Percentiles rank a stretch among this genome's conserved stretches.
These are phyloP conservation scores for Lithophane leautieri DNA, from an alignment of 2,888 invertebrate species.

Conservation along the genomic window DNA sequence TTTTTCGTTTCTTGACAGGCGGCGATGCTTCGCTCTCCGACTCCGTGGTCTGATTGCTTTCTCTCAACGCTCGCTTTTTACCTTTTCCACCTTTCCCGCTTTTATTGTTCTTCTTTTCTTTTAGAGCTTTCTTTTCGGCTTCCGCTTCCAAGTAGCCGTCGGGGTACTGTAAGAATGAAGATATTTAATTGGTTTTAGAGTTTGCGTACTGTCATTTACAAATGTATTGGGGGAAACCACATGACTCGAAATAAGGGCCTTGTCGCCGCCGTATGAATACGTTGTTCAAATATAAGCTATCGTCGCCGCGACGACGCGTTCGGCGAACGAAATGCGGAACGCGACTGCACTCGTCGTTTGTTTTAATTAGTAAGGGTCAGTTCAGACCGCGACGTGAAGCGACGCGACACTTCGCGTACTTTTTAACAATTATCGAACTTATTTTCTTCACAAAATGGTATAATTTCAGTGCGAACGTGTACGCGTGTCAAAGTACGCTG, in stretches of 20 bases:
- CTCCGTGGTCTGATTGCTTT: constrained; percentile 75
- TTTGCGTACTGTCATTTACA: neutral
- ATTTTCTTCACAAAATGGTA: no score
- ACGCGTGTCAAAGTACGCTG: no score
- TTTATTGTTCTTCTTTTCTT: constrained; percentile 75
- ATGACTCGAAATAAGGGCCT: no score
- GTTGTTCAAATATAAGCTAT: neutral
- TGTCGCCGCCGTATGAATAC: neutral
- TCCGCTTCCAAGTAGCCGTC: constrained; percentile 93
- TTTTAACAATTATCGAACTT: no score
- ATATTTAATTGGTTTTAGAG: neutral
- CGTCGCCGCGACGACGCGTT: neutral
- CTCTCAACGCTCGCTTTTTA: constrained; percentile 75
- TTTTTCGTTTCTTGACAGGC: constrained; percentile 73
- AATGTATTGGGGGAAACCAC: neutral
- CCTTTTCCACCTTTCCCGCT: constrained; percentile 59
- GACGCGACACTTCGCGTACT: no score
- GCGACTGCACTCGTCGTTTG: neutral
- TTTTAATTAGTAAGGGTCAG: neutral
- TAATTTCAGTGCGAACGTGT: no score
- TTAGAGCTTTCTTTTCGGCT: constrained; percentile 86
- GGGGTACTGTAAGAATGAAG: constrained; percentile 91
- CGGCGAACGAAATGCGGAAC: neutral
- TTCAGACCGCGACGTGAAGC: no score
- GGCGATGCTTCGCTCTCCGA: constrained; percentile 72